Percentiles rank a stretch among this genome's conserved stretches.
Conservation (phyloP, 2,113 vertebrate species). For the Epinephelus cyanopodus region DNA sequence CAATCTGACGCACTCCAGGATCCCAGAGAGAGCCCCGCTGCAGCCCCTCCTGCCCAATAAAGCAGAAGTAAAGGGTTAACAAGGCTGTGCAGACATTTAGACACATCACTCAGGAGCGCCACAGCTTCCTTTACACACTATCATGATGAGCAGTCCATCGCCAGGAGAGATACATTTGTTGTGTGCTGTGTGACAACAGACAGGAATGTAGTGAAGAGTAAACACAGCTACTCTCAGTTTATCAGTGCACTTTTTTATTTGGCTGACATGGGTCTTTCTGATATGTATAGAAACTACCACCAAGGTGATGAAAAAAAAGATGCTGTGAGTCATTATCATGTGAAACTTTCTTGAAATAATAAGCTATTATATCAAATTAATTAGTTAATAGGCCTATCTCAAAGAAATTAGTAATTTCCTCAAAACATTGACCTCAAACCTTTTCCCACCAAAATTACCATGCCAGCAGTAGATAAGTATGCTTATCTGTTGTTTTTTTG, state of each 20-base stretch:
- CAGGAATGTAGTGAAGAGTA: neutral
- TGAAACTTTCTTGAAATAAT: too few species aligned
- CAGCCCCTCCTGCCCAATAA: slow-evolving; percentile 58
- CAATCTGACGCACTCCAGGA: slow-evolving; percentile 83
- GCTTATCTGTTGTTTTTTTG: too few species aligned
- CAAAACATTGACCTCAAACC: too few species aligned
- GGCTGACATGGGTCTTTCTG: neutral
- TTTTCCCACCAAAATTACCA: too few species aligned
- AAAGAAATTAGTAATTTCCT: too few species aligned
- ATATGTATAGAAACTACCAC: neutral
- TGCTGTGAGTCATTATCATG: too few species aligned
- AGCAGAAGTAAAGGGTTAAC: slow-evolving; percentile 73
- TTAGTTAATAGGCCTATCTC: too few species aligned
- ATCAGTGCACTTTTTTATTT: neutral
- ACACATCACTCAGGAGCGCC: slow-evolving; percentile 36
- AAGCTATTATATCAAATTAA: too few species aligned
- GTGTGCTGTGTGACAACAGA: slow-evolving; percentile 31
- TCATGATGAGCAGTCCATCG: neutral
- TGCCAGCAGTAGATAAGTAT: too few species aligned
- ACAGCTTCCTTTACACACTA: slow-evolving; percentile 9
- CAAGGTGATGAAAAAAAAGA: too few species aligned
- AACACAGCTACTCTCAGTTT: neutral
- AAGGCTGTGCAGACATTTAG: slow-evolving; percentile 52
- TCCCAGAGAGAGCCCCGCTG: slow-evolving; percentile 69
- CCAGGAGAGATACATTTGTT: neutral